Evolutionary conservation across 37 sponge, comb jelly and placozoan genomes (phyloP).

Genomic region (Corticium candelabrum): DNA sequence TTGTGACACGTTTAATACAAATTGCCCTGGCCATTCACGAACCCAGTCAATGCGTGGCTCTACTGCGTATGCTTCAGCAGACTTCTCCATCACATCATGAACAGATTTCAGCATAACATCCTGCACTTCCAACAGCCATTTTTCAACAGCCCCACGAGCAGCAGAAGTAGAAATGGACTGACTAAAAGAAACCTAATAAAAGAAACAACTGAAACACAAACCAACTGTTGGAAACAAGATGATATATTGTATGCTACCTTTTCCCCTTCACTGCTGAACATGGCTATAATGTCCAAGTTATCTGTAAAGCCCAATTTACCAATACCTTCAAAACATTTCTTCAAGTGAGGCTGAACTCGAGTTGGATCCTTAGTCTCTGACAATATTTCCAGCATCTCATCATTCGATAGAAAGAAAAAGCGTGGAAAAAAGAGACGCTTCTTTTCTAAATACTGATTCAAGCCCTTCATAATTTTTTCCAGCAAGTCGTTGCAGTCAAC

Average conservation of each 20-base stretch:
- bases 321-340: slow-evolving; percentile 98
- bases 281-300: slow-evolving; percentile 78
- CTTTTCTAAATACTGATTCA: slow-evolving; percentile 97
- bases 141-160: slow-evolving; percentile 95
- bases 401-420: slow-evolving; percentile 99
- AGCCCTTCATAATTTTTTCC: slow-evolving; percentile 90
- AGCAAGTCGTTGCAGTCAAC: slow-evolving; percentile 70
- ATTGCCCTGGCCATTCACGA: slow-evolving; percentile 93
- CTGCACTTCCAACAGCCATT: slow-evolving; percentile 96
- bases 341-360: slow-evolving; percentile 95
- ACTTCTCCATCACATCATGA: slow-evolving; percentile 63
- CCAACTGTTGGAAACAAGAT: background rate
- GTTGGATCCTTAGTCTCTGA: slow-evolving; percentile 99
- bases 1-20: slow-evolving; percentile 81
- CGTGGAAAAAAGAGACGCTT: slow-evolving; percentile 91
- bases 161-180: slow-evolving; percentile 84
- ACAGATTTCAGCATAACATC: slow-evolving; percentile 75
- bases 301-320: slow-evolving; percentile 76
- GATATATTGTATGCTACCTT: slow-evolving; percentile 44
- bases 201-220: background rate
- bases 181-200: slow-evolving; percentile 43
- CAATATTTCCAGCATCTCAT: slow-evolving; percentile 98
- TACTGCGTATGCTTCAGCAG: slow-evolving; percentile 78
- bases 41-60: slow-evolving; percentile 80
- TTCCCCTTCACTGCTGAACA: slow-evolving; percentile 96